Evolutionary conservation across 2,797 vertebrate species (phyloP), one percentile per base, ranked within the genome.

Genomic region (Pampus argenteus): DNA sequence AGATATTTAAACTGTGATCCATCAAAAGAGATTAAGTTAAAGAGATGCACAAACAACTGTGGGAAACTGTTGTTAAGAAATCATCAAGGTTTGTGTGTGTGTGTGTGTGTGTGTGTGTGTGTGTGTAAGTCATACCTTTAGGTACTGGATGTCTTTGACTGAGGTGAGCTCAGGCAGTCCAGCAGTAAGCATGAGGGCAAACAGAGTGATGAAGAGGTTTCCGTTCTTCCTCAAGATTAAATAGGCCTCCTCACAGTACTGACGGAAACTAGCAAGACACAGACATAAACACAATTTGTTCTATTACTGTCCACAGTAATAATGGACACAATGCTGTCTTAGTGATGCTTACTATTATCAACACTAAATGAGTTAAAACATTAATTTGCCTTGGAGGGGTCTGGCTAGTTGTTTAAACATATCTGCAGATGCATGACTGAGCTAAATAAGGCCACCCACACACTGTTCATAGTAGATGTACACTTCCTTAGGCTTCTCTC

Each of bases 71-170:
- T n/a, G n/a, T n/a, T n/a, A n/a, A n/a, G n/a, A n/a, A n/a, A n/a
- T n/a, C n/a, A n/a, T n/a, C n/a, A n/a, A n/a, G n/a, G n/a, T n/a
- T n/a, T 48, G 44, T 29, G 61, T 28, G 61, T 58, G 26, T 9
- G 23, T 38, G 13, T 9, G n/a, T 38, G 51, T 20, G 69, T 55
- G 44, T 38, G 26, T 48, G 44, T 29, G 61, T 28, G 61, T 58
- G 26, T 9, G 23, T 38, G 13, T 9, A 1, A 9, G 20, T 9
- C 0, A 64, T 82, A 99, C 98, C 97, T 99, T 99, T 90, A 99
- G 94, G 93, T 99, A 99, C 90, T 99, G 98, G 88, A 99, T 99
- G 86, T 99, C 98, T 93, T 98, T 99, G 84, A 99, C 94, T 4
- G 97, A 98, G 1, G 96, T 97, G 51, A 99, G 95, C 81, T 99